Base-by-base conservation (phyloP, 2,797 vertebrate species). In the Hydrophis major region DNA sequence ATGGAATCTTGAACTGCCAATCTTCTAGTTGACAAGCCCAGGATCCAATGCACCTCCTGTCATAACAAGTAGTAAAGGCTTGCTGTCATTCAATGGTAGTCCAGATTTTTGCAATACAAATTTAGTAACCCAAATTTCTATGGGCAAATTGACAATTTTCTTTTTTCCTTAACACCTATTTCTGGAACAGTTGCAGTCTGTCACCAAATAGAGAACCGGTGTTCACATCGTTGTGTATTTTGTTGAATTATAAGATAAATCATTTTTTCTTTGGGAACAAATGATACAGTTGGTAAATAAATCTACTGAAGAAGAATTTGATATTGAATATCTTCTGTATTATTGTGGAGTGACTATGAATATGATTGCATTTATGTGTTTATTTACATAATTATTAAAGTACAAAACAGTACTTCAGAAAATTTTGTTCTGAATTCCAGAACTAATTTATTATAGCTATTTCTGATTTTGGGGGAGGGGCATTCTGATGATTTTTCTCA, bases 101-200 rank as follows among this genome's bases (percentile, higher is more conserved):
- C 74, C 37, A 42, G 37, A 42, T 78, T 78, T 78, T 42, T 78
- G 74, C 74, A 78, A 78, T 78, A 78, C 74, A 78, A 42, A 78
- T 4, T 10, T 74, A 74, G 2, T 74, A 20, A 37, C 8, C 6
- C 57, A 8, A 89, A 60, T 59, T 78, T 91, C 11, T 87, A 57
- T 66, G 83, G 37, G 0, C 50, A 94, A 90, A 90, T 4, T 59
- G 78, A 95, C 95, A 92, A 94, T 91, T 0, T 59, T 18, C 92
- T 37, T 87, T 50, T 87, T 13, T 5, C 87, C 88, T 25, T 93
- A 8, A 0, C 6, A 59, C 20, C 4, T 47, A 8, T 11, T 86
- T 91, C 69, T 92, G 28, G 28, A 37, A 60, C 37, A 56, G n/a
- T 92, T 83, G 20, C 18, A 89, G 16, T 50, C 56, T 83, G 56